Percentiles rank a stretch among this genome's conserved stretches.
These are phyloP conservation scores for Leptopilina syphax DNA, from an alignment of 2,888 invertebrate species.

Conservation along the genomic window DNA sequence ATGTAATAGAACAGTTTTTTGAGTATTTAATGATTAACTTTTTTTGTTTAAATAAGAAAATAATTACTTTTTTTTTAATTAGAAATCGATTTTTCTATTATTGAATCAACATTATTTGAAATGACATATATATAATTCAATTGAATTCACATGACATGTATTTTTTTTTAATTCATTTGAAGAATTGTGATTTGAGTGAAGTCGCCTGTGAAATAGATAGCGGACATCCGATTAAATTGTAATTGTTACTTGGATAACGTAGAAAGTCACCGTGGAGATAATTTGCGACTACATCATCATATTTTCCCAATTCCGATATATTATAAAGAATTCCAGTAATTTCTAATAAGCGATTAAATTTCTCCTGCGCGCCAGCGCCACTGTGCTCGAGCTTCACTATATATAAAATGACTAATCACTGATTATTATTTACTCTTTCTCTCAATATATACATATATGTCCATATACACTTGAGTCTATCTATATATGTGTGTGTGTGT, in stretches of 20 bases:
- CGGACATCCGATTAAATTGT: slow-evolving; percentile 44
- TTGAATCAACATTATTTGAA: too few relatives aligned
- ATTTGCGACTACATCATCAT: slow-evolving; percentile 25
- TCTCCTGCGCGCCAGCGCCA: slow-evolving; percentile 57
- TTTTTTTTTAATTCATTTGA: slow-evolving; percentile 32
- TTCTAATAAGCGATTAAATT: slow-evolving; percentile 67
- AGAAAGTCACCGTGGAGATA: slow-evolving; percentile 52
- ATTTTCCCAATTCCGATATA: slow-evolving; percentile 60
- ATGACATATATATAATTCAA: not conserved
- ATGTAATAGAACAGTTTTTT: too few relatives aligned
- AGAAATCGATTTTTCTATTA: too few relatives aligned
- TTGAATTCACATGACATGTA: not conserved
- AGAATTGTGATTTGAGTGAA: slow-evolving; percentile 36
- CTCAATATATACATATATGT: too few relatives aligned
- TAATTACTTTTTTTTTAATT: too few relatives aligned
- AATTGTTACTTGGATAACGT: slow-evolving; percentile 39
- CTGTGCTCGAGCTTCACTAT: slow-evolving; percentile 33
- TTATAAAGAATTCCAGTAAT: slow-evolving; percentile 57
- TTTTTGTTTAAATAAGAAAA: too few relatives aligned
- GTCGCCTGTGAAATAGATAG: slow-evolving; percentile 40
- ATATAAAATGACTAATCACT: slow-evolving; percentile 34
- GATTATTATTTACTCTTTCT: slow-evolving; percentile 26
- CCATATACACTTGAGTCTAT: too few relatives aligned
- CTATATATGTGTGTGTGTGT: not conserved
- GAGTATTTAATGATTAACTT: too few relatives aligned